Percentiles rank a stretch among this genome's conserved stretches.
phyloP scores from a whole-genome alignment of 2,797 vertebrate species.

The Chrysocyon brachyurus region DNA sequence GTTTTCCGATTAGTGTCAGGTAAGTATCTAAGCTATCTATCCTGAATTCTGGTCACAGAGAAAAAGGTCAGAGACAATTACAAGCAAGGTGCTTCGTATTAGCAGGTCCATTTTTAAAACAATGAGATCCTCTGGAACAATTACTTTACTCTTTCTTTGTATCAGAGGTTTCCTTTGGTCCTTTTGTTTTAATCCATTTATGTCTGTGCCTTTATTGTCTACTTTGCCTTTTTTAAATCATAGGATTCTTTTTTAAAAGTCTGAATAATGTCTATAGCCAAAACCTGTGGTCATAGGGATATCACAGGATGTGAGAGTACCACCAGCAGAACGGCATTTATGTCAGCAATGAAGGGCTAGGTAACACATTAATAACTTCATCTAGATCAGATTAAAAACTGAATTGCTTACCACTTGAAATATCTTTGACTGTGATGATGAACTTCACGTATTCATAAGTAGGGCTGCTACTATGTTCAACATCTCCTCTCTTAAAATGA shows the following conservation, averaged over 20 bases:
- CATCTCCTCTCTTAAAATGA: constrained; percentile 94
- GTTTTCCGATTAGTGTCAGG: background rate
- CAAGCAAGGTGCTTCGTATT: background rate
- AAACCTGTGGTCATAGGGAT: background rate
- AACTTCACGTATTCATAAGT: constrained; percentile 97
- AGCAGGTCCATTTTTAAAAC: background rate
- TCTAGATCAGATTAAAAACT: constrained; percentile 1
- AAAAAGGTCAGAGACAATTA: background rate
- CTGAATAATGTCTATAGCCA: background rate
- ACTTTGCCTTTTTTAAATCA: background rate
- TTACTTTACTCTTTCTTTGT: background rate
- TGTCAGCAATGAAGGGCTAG: background rate
- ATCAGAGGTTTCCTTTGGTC: background rate
- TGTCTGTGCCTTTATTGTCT: background rate
- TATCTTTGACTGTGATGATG: constrained; percentile 95
- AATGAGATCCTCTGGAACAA: background rate
- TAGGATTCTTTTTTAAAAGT: background rate
- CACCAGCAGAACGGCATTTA: background rate
- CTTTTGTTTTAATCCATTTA: background rate
- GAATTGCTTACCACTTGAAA: constrained; percentile 93
- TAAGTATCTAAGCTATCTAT: background rate
- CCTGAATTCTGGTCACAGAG: background rate
- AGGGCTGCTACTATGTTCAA: constrained; percentile 89
- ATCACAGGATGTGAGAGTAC: background rate
- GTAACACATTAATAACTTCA: constrained; percentile 34